phyloP scores from a whole-genome alignment of 2,113 vertebrate genomes.

The Burhinus bistriatus region DNA sequence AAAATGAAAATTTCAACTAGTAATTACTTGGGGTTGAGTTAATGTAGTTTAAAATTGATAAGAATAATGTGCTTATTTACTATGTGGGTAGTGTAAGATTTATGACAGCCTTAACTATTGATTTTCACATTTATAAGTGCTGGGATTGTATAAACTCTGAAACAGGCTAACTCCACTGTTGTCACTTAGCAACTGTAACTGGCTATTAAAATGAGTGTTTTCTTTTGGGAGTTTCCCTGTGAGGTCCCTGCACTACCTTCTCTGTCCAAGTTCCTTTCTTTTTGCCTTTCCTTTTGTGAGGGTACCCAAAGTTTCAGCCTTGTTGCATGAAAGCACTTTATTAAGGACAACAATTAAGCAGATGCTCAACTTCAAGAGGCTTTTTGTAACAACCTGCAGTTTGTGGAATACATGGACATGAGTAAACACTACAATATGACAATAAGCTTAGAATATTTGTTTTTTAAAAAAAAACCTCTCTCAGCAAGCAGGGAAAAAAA shows the following conservation, averaged over 20 bases:
- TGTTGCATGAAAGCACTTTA: background rate
- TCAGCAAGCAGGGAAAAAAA: background rate
- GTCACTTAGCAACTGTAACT: background rate
- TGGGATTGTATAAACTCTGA: background rate
- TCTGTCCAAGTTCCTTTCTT: background rate
- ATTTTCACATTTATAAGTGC: background rate
- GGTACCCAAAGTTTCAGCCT: background rate
- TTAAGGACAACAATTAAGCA: background rate
- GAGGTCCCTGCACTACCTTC: background rate
- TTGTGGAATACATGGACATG: background rate
- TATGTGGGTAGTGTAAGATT: background rate
- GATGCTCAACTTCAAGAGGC: background rate
- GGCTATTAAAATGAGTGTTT: background rate
- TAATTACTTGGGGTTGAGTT: background rate
- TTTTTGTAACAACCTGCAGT: background rate
- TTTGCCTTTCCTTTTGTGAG: background rate
- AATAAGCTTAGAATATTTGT: background rate
- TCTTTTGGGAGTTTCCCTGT: background rate
- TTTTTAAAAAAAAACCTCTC: background rate
- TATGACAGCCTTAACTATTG: background rate
- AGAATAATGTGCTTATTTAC: slow-evolving; percentile 13
- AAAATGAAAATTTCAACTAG: background rate
- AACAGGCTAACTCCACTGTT: background rate
- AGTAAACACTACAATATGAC: background rate
- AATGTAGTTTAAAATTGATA: background rate